Base-by-base conservation (phyloP, 2,113 vertebrate species). In the Erinaceus europaeus region DNA sequence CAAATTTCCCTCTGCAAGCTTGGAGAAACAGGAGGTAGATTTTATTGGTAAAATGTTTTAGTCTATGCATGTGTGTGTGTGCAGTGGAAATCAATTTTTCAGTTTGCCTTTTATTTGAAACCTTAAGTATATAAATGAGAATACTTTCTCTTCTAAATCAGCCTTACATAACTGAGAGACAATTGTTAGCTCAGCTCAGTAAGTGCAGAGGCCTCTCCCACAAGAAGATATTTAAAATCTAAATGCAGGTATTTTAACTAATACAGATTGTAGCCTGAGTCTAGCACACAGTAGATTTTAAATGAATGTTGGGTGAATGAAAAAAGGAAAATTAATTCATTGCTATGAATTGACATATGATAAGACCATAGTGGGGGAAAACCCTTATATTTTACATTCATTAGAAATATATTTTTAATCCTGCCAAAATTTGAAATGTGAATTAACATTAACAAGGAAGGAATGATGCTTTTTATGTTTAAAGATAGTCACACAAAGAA, bases 41-140 rank as follows among this genome's bases (percentile, higher is more conserved):
- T 89, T 90, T 93, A 94, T 73, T 87, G 84, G 65, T 76, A 89
- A 84, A 79, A 80, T 87, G 48, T 59, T 94, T 90, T 82, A 91
- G 42, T 87, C 48, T 72, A 34, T 52, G 23, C n/a, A n/a, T 62
- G 48, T 57, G 55, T 81, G 14, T 53, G 27, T 0, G 2, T 48
- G 32, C 67, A 90, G 42, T 53, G 29, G 59, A 94, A 94, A 94
- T 94, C 71, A 92, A 81, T 86, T 89, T 85, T 86, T 90, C 36
- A 84, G 72, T 10, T 85, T 59, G 75, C 27, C 18, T 94, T 92
- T 77, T 90, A 85, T 82, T 91, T 67, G 67, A 84, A 91, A 83
- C 15, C 44, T 89, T 73, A 75, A 50, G 5, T 80, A 52, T 67
- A 90, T 69, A 92, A 91, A 90, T 85, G 62, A 83, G 59, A 69